Evolutionary conservation across 1,140 invertebrate species (phyloP).

Genomic region (Scaptomyza hsui): DNA sequence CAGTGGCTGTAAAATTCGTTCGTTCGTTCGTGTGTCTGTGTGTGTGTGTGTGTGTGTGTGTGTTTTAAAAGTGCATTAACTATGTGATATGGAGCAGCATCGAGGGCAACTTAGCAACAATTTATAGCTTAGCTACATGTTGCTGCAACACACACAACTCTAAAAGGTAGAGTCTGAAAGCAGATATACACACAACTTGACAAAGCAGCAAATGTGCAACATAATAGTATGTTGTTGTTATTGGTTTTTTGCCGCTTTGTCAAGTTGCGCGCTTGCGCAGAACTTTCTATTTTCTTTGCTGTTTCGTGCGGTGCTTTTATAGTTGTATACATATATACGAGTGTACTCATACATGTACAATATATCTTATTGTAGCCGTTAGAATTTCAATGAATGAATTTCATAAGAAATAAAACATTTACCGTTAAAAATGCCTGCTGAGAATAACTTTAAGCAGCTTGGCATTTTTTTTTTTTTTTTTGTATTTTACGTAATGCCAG

Average conservation of each 20-base stretch:
- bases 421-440: constrained; percentile 26
- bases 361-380: constrained; percentile 25
- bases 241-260: constrained; percentile 26
- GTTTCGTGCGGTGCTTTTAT: constrained; percentile 53
- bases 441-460: constrained; percentile 8
- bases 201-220: constrained; percentile 27
- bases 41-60: constrained; percentile 12
- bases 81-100: constrained; percentile 37
- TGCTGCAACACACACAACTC: constrained; percentile 36
- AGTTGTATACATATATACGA: constrained; percentile 2
- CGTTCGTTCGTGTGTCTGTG: constrained; percentile 1
- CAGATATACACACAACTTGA: constrained; percentile 10
- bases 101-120: constrained; percentile 25
- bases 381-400: constrained; percentile 61
- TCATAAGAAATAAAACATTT: constrained; percentile 37
- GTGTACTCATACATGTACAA: constrained; percentile 1
- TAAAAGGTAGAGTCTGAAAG: constrained; percentile 21
- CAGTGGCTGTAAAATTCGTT: constrained; percentile 28
- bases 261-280: constrained; percentile 46
- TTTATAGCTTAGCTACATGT: constrained; percentile 46
- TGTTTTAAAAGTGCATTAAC: constrained; percentile 37
- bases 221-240: not conserved
- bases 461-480: not conserved
- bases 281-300: constrained; percentile 83
- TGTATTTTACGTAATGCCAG: constrained; percentile 11